Percentiles rank a stretch among this genome's conserved stretches.
Conservation (phyloP, 30 jellyfish, hydroid and myxozoan species). For the Cassiopea andromeda region DNA sequence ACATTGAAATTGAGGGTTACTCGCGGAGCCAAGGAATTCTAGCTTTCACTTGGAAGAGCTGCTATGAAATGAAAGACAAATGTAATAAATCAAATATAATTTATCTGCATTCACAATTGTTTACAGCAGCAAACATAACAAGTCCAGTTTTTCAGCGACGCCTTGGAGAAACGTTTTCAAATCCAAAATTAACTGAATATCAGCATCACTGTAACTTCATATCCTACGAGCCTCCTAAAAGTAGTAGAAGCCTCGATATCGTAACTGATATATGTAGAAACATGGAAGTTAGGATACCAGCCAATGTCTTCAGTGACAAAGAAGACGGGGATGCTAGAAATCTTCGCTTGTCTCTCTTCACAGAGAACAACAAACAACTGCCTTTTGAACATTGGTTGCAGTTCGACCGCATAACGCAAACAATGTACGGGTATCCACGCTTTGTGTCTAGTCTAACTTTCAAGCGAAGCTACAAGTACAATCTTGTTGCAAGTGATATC, state of each 20-base stretch:
- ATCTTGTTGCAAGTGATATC: slow-evolving; percentile 83
- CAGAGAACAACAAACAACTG: slow-evolving; percentile 7
- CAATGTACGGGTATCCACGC: slow-evolving; percentile 75
- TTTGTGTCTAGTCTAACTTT: slow-evolving; percentile 15
- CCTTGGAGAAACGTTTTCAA: slow-evolving; percentile 8
- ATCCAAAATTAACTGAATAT: slow-evolving; percentile 41
- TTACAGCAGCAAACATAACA: slow-evolving; percentile 32
- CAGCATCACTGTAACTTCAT: slow-evolving; percentile 49
- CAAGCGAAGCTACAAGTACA: slow-evolving; percentile 51
- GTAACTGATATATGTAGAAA: slow-evolving; percentile 45
- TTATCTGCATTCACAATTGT: slow-evolving; percentile 21
- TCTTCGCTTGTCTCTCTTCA: slow-evolving; percentile 42
- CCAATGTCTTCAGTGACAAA: slow-evolving; percentile 35
- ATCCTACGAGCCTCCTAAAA: slow-evolving; percentile 49
- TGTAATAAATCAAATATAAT: slow-evolving; percentile 51
- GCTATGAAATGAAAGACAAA: slow-evolving; percentile 2
- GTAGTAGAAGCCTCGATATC: slow-evolving; percentile 28
- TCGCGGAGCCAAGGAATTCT: slow-evolving; percentile 16
- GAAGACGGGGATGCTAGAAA: slow-evolving; percentile 70
- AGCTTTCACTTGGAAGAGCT: slow-evolving; percentile 26
- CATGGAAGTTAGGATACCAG: slow-evolving; percentile 30
- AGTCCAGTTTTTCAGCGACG: slow-evolving; percentile 29
- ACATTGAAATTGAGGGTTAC: slow-evolving; percentile 30
- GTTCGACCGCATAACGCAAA: slow-evolving; percentile 50
- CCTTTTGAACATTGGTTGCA: slow-evolving; percentile 63